Evolutionary conservation across 2,888 invertebrate species (phyloP).

Genomic region (Lysandra bellargus): DNA sequence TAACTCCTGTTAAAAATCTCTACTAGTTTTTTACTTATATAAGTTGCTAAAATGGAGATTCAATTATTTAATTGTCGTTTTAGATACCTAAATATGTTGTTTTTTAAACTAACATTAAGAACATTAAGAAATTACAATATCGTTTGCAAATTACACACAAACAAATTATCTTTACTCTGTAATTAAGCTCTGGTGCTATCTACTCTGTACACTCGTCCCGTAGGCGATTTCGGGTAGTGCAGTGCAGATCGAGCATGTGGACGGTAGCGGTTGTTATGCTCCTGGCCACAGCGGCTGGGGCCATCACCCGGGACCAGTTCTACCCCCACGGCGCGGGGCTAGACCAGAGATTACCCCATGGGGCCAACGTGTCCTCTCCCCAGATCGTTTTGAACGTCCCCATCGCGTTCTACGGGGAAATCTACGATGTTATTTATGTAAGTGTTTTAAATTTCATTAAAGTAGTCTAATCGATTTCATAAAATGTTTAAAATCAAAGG

Average conservation of each 20-base stretch:
- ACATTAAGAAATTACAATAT: neutral
- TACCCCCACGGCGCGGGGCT: slow-evolving; percentile 81
- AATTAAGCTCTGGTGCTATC: slow-evolving; percentile 19
- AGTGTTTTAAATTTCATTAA: slow-evolving; percentile 71
- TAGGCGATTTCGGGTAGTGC: slow-evolving; percentile 50
- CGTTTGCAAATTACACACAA: neutral
- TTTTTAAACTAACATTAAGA: neutral
- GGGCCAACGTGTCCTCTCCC: slow-evolving; percentile 83
- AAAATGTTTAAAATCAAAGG: neutral
- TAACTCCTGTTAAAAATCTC: too few relatives aligned
- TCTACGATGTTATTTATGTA: slow-evolving; percentile 89
- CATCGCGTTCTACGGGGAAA: slow-evolving; percentile 88
- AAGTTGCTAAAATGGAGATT: too few relatives aligned
- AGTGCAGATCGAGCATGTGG: slow-evolving; percentile 60
- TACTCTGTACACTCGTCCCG: neutral
- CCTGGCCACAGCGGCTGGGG: slow-evolving; percentile 57
- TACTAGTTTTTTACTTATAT: too few relatives aligned
- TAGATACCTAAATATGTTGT: too few relatives aligned
- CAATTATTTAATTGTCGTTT: too few relatives aligned
- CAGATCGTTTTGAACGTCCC: slow-evolving; percentile 85
- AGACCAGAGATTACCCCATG: slow-evolving; percentile 77
- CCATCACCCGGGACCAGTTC: slow-evolving; percentile 77
- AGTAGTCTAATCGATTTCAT: neutral
- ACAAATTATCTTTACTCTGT: neutral
- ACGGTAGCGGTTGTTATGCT: slow-evolving; percentile 64